phyloP scores from a whole-genome alignment of 2,888 invertebrate species.

The Drosophila borborema region DNA sequence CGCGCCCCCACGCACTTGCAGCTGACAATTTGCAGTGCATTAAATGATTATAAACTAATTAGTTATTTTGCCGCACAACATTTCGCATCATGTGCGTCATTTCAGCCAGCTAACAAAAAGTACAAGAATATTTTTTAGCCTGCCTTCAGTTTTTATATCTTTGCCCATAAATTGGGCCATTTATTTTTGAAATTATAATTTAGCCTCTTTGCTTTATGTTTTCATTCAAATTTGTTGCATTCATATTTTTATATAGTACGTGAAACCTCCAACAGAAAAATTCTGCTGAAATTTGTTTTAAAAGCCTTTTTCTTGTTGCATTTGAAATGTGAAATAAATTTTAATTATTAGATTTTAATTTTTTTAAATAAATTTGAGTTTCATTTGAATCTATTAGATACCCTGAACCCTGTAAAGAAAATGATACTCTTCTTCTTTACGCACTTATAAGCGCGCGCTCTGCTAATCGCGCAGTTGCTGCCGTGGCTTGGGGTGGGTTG shows the following conservation, averaged over 20 bases:
- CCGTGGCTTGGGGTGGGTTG: too few relatives aligned
- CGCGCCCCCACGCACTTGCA: slow-evolving; percentile 8
- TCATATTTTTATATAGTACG: not conserved
- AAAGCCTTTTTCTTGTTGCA: too few relatives aligned
- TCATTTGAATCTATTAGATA: too few relatives aligned
- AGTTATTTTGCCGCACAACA: slow-evolving; percentile 43
- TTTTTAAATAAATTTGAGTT: too few relatives aligned
- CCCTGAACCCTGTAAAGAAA: too few relatives aligned
- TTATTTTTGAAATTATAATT: slow-evolving; percentile 4
- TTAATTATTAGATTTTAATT: too few relatives aligned
- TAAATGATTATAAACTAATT: slow-evolving; percentile 79
- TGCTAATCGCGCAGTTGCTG: too few relatives aligned
- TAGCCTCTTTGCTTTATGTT: not conserved
- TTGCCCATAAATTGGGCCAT: not conserved
- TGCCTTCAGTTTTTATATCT: slow-evolving; percentile 13
- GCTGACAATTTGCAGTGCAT: slow-evolving; percentile 64
- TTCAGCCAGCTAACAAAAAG: not conserved
- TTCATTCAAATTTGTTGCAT: slow-evolving; percentile 1
- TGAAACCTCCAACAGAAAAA: too few relatives aligned
- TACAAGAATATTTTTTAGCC: not conserved
- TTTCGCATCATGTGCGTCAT: slow-evolving; percentile 21
- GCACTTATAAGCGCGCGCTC: too few relatives aligned
- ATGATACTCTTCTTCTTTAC: too few relatives aligned
- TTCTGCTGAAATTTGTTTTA: too few relatives aligned
- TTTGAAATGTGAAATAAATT: too few relatives aligned